Base-by-base conservation (phyloP, 2,888 invertebrate genomes). In the Yponomeuta plumbellus region DNA sequence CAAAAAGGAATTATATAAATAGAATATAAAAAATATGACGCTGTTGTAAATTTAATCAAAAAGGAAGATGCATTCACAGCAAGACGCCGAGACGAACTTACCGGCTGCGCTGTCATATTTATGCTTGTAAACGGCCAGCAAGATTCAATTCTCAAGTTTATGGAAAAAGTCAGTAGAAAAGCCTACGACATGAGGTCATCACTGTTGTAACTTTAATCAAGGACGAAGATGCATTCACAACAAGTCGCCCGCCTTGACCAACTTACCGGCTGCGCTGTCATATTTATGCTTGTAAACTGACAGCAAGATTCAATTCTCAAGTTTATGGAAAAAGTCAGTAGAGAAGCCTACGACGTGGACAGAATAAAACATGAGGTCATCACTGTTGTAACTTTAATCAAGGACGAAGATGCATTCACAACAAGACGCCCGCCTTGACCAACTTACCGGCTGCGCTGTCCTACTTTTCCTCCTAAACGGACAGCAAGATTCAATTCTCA, bases 341-440 rank as follows among this genome's bases (percentile, higher is more conserved):
- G 17, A 23, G 34, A 34, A 34, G 13, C 34, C 34, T 61, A n/a
- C 4, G 3, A 26, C 17, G 34, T 61, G 10, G 34, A 61, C 11
- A 23, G 21, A 61, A n/a, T 61, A 10, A 64, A 44, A 11, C 22
- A 22, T 1, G 40, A 44, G 26, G 5, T 40, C 40, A n/a, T n/a
- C 22, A 5, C 21, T 11, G 44, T 63, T 1, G 20, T 26, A 44
- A 21, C 63, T 17, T 17, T 44, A 13, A 63, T 63, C 22, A 63
- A 40, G 10, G 44, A 63, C 4, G 44, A 63, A 11, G 17, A 20
- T 11, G 44, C 63, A 63, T 63, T 63, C 44, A 26, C 39, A 40
- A 11, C 11, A 11, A 44, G 40, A 63, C n/a, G n/a, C n/a, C n/a
- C 11, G 22, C n/a, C n/a, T n/a, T n/a, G 22, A 44, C 1, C 22